Evolutionary conservation across 1,140 invertebrate species (phyloP), one percentile per base, ranked within the genome.

Genomic region (Neotoxoptera formosana): DNA sequence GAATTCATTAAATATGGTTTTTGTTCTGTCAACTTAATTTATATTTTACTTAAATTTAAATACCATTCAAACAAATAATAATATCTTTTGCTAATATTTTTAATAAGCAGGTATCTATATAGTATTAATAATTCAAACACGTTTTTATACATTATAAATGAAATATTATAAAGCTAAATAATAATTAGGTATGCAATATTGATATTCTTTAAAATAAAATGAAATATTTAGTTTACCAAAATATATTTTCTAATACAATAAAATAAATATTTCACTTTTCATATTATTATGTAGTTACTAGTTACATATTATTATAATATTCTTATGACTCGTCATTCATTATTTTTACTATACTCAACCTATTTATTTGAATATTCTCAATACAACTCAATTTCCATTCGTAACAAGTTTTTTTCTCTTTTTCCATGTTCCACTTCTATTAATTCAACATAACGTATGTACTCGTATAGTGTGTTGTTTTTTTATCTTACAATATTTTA

Each of bases 241-340:
- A 76, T 17, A 30, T 67, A 67, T 76, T 17, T n/a, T 17, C 14
- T n/a, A 17, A n/a, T n/a, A n/a, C 17, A 34, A n/a, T 20, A 0
- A 76, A 76, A n/a, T 30, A 34, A 76, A n/a, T n/a, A 76, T 17
- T 17, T n/a, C 41, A 17, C n/a, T 17, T n/a, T 14, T 76, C 30
- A 76, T 41, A 41, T 41, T 41, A 41, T 41, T 76, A 7, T 6
- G 21, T 17, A n/a, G 2, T 17, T 67, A 67, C 30, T 48, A 56
- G 4, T 30, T 25, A 25, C 7, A 30, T 11, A 1, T 0, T 7
- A n/a, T 14, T 6, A n/a, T 7, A 1, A 34, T n/a, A n/a, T 7
- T n/a, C n/a, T 17, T 34, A n/a, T 76, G n/a, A 0, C n/a, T n/a
- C 14, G 14, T 14, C 14, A 4, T 67, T n/a, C 3, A 67, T 67